Percentiles rank a stretch among this genome's conserved stretches.
These are phyloP conservation scores for Centropus bengalensis DNA, from an alignment of 2,113 vertebrate genomes.

Conservation along the genomic window DNA sequence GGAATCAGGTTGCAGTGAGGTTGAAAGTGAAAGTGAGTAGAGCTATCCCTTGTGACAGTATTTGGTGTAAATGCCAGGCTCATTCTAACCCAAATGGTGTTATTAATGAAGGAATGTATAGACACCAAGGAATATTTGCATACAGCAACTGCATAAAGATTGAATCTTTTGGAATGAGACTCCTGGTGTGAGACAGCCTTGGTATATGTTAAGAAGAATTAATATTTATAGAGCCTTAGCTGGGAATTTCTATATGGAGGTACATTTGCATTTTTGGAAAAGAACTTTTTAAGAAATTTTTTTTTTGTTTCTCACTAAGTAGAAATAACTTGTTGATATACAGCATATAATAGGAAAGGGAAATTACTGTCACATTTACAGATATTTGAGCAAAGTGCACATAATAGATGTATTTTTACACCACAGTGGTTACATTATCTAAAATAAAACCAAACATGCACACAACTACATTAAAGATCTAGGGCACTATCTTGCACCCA, in stretches of 20 bases:
- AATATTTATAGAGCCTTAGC: conserved; percentile 50
- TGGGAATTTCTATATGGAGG: background rate
- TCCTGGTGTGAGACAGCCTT: conserved; percentile 30
- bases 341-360: background rate
- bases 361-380: conserved; percentile 24
- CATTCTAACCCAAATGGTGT: conserved; percentile 4
- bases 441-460: background rate
- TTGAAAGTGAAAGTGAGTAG: background rate
- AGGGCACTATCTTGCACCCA: background rate
- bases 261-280: conserved; percentile 30
- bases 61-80: background rate
- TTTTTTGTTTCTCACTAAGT: background rate
- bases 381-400: conserved; percentile 33
- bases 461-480: conserved; percentile 31
- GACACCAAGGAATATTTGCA: background rate
- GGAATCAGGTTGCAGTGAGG: background rate
- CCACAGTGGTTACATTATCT: background rate
- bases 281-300: conserved; percentile 11
- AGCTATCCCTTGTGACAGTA: background rate
- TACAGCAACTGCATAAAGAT: background rate
- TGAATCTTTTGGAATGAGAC: background rate
- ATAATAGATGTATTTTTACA: conserved; percentile 15
- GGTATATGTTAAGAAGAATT: conserved; percentile 20
- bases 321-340: conserved; percentile 59
- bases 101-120: background rate